A percentile compares a stretch with the other conserved stretches of the same genome.
phyloP scores from a whole-genome alignment of 92 coral and sea anemone species.

The Epizoanthus illoricatus region DNA sequence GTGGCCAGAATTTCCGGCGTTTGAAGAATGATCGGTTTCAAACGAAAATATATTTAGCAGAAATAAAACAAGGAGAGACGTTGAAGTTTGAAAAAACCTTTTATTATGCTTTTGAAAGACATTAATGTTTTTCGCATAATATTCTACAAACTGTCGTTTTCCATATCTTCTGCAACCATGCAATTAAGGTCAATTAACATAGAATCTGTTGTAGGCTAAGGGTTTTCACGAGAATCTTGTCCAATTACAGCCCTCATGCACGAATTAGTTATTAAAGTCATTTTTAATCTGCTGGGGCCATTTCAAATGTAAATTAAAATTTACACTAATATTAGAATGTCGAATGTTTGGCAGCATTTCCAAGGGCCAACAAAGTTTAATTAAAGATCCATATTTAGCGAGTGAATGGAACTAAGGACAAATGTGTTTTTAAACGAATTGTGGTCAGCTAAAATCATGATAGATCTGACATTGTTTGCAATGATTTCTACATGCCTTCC shows the following conservation, averaged over 20 bases:
- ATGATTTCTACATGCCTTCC: no score
- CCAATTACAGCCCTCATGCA: slow-evolving; percentile 7
- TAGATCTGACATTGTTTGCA: no score
- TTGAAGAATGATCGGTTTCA: not conserved
- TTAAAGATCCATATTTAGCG: slow-evolving; percentile 18
- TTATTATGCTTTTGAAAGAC: not conserved
- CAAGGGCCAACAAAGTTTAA: not conserved
- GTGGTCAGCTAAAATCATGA: no score
- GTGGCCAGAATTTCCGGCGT: slow-evolving; percentile 17
- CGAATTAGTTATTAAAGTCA: slow-evolving; percentile 1
- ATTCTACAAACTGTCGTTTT: not conserved
- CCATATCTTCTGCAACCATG: slow-evolving; percentile 9
- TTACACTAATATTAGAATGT: not conserved
- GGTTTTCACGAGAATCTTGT: slow-evolving; percentile 7
- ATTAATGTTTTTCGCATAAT: not conserved
- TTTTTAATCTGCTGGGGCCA: slow-evolving; percentile 11
- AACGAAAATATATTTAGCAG: slow-evolving; percentile 4
- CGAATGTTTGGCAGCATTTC: slow-evolving; percentile 6
- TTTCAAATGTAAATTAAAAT: slow-evolving; percentile 12
- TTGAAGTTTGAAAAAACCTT: not conserved
- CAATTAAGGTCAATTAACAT: no score
- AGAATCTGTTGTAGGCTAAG: not conserved
- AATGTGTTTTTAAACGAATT: no score
- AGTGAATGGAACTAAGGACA: not conserved
- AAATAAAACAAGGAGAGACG: not conserved